Evolutionary conservation across 2,888 invertebrate species (phyloP).

Genomic region (Euzetes globulus): DNA sequence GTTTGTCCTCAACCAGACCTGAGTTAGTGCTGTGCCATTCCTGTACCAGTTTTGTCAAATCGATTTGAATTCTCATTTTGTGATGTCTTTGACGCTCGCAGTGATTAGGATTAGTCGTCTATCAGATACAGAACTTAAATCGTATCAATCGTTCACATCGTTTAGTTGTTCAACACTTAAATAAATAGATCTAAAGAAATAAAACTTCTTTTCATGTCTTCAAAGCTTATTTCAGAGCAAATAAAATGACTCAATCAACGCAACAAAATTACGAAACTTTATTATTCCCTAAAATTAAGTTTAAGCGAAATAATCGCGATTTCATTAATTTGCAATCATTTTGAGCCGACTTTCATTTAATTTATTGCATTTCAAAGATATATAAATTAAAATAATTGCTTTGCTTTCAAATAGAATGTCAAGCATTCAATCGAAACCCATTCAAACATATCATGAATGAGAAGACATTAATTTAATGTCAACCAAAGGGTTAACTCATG

Average conservation of each 20-base stretch:
- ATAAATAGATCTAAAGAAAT: constrained; percentile 5
- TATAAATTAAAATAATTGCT: constrained; percentile 1
- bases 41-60: background rate
- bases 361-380: background rate
- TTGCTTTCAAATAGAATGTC: background rate
- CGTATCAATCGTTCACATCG: background rate
- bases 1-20: background rate
- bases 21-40: background rate
- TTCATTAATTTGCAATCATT: background rate
- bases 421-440: background rate
- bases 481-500: background rate
- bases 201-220: background rate
- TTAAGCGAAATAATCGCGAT: background rate
- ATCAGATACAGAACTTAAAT: background rate
- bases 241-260: background rate
- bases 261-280: background rate
- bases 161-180: constrained; percentile 7
- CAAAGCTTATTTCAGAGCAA: background rate
- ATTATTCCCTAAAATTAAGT: background rate
- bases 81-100: background rate
- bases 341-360: background rate
- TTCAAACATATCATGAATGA: background rate
- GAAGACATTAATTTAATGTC: constrained; percentile 1
- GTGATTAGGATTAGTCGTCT: constrained; percentile 6
- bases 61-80: constrained; percentile 6